Base-by-base conservation (phyloP, 2,797 vertebrate genomes). In the Pogonophryne albipinna region DNA sequence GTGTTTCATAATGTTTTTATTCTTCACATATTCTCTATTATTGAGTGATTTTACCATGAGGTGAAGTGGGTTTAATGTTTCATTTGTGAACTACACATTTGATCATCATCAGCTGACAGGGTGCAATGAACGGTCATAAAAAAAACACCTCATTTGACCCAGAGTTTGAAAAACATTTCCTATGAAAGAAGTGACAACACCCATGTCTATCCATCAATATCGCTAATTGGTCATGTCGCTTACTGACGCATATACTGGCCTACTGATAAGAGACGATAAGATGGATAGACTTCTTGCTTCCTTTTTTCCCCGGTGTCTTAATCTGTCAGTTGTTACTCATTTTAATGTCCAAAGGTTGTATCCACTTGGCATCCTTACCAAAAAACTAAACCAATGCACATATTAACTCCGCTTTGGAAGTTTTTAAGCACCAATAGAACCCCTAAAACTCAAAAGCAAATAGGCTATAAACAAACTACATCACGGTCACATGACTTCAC, bases 271-370 rank as follows among this genome's bases (percentile, higher is more conserved):
- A 27, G 23, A 27, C 3, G 23, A 27, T 3, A 27, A 27, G 23
- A 27, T 27, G 23, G 23, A 27, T 44, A 69, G 17, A 69, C 60
- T 17, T 60, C 49, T 60, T 57, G 23, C 23, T 82, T 77, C 55
- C 47, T 14, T 10, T 71, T 38, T 27, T n/a, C n/a, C 15, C 49
- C 19, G 4, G 52, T 60, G 7, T 61, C 51, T 62, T 13, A 57
- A 38, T 59, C 10, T 8, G 58, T 71, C 38, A 47, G 31, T 55
- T 64, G 11, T 38, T 67, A 17, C n/a, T 56, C 10, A 64, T 16
- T 67, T 70, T 44, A 60, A 6, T 4, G 4, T 74, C 42, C 12
- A 71, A 61, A 19, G 45, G 17, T 57, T 27, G 62, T 31, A 65
- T 13, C 47, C 41, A 49, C 66, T 65, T 59, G 16, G 53, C 27